Evolutionary conservation across 2,888 invertebrate genomes (phyloP).

Genomic region (Drosophila kanekoi): DNA sequence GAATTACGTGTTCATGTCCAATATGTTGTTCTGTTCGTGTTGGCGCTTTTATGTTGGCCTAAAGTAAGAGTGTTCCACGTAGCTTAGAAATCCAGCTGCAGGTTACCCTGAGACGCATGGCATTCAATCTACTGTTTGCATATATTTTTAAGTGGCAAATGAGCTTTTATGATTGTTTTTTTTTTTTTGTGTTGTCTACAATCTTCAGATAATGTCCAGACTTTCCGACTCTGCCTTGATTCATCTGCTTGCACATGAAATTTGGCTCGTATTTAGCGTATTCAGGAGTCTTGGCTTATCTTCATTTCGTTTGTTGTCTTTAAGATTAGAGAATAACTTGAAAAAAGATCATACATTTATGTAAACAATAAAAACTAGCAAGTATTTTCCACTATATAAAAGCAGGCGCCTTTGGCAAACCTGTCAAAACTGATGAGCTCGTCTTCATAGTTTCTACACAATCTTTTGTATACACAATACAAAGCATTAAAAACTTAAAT

Average conservation of each 20-base stretch:
- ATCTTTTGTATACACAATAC: conserved; percentile 41
- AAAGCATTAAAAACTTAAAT: conserved; percentile 62
- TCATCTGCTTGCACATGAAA: conserved; percentile 26
- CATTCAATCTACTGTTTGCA: conserved; percentile 10
- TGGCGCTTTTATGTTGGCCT: conserved; percentile 62
- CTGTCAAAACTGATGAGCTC: conserved; percentile 48
- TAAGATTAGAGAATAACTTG: conserved; percentile 23
- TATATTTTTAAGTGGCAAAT: conserved; percentile 10
- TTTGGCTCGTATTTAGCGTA: conserved; percentile 37
- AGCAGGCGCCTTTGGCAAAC: conserved; percentile 43
- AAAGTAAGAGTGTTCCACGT: conserved; percentile 67
- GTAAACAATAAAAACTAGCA: conserved; percentile 38
- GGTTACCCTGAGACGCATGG: conserved; percentile 29
- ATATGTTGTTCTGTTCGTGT: conserved; percentile 48
- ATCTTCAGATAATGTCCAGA: conserved; percentile 19
- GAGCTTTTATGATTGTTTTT: neutral
- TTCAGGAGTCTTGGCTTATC: conserved; percentile 19
- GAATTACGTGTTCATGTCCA: conserved; percentile 53
- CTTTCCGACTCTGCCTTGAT: conserved; percentile 26
- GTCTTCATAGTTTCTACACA: conserved; percentile 30
- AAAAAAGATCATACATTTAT: conserved; percentile 19
- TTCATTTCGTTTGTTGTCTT: neutral
- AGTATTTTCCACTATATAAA: conserved; percentile 43
- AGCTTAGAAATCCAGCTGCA: conserved; percentile 51
- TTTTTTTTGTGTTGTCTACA: conserved; percentile 2